These are phyloP conservation scores for Mamestra configurata DNA, from an alignment of 1,140 invertebrate genomes.

Conservation along the genomic window DNA sequence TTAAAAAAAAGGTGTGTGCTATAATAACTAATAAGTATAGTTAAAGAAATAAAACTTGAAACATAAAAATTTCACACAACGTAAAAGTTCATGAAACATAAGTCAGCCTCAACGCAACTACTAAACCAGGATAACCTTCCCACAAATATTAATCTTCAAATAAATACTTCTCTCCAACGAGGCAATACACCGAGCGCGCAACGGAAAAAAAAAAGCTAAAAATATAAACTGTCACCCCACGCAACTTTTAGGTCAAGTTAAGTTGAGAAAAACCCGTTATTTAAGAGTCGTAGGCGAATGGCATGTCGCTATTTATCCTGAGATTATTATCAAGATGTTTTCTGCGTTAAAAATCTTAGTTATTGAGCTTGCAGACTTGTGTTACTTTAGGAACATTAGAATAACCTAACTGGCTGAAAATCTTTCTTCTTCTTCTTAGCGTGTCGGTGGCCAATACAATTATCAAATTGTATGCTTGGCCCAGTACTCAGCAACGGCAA, in stretches of 20 bases:
- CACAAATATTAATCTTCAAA: neutral
- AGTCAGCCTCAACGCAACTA: neutral
- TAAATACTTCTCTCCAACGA: neutral
- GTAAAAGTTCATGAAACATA: neutral
- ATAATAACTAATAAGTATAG: no score
- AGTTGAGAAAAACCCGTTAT: constrained; percentile 26
- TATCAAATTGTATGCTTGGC: no score
- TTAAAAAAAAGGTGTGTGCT: no score
- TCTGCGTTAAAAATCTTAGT: constrained; percentile 23
- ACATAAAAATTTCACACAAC: neutral
- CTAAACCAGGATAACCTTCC: neutral
- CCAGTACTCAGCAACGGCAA: no score
- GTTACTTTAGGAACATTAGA: no score
- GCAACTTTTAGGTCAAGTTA: neutral
- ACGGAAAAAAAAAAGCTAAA: neutral
- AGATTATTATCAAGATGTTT: constrained; percentile 24
- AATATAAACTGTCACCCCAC: constrained; percentile 22
- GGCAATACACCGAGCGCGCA: neutral
- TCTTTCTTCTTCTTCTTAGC: no score
- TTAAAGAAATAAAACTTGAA: no score
- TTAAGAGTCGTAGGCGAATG: constrained; percentile 13
- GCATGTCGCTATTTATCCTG: constrained; percentile 11
- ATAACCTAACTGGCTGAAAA: no score
- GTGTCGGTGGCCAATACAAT: no score
- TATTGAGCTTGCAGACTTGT: no score